Evolutionary conservation across 2,888 invertebrate species (phyloP).

Genomic region (Epistrophe grossulariae): DNA sequence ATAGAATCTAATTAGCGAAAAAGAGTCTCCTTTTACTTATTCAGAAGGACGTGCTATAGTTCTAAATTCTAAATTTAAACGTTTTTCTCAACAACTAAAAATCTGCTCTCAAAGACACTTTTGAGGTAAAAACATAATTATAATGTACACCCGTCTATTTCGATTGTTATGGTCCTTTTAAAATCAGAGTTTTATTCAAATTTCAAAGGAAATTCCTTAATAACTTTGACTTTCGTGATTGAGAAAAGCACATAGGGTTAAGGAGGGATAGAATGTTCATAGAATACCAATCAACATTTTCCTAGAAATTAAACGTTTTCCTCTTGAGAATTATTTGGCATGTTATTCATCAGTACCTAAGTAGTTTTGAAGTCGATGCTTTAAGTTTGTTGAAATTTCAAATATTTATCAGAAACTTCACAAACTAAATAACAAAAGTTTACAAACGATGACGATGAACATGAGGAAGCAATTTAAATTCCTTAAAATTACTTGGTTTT

Average conservation of each 20-base stretch:
- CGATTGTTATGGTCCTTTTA: not conserved
- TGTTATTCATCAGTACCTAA: not conserved
- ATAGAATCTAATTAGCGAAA: not conserved
- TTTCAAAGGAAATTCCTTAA: slow-evolving; percentile 49
- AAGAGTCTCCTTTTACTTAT: too few relatives aligned
- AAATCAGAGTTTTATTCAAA: slow-evolving; percentile 24
- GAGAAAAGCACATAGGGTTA: too few relatives aligned
- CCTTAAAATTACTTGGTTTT: slow-evolving; percentile 1
- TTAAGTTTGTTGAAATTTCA: slow-evolving; percentile 35
- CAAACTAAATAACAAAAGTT: slow-evolving; percentile 33
- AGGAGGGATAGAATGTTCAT: not conserved
- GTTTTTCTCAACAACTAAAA: not conserved
- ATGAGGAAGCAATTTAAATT: slow-evolving; percentile 38
- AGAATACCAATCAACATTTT: slow-evolving; percentile 58
- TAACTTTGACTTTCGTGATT: slow-evolving; percentile 19
- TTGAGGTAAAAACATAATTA: not conserved
- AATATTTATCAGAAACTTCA: slow-evolving; percentile 63
- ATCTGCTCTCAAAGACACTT: not conserved
- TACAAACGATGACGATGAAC: slow-evolving; percentile 18
- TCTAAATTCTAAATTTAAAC: not conserved
- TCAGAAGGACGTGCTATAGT: too few relatives aligned
- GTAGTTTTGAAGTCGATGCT: slow-evolving; percentile 16
- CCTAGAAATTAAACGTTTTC: slow-evolving; percentile 20
- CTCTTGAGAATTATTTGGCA: slow-evolving; percentile 12
- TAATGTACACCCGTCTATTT: not conserved